phyloP scores from a whole-genome alignment of 1,140 invertebrate genomes.

The Homalodisca vitripennis region DNA sequence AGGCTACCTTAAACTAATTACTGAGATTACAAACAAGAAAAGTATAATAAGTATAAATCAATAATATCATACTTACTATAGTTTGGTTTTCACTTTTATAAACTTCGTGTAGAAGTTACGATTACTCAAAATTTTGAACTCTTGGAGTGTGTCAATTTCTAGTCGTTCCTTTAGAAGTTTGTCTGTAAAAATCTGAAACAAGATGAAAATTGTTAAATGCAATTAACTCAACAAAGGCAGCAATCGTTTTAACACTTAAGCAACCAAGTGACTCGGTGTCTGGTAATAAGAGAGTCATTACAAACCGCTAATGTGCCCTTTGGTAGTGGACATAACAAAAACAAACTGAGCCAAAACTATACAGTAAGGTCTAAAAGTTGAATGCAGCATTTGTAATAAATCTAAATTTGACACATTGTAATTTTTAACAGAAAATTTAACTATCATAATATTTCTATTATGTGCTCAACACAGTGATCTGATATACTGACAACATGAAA shows the following conservation, averaged over 20 bases:
- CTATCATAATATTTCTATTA: too few species aligned
- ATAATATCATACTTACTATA: constrained; percentile 88
- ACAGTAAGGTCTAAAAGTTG: not conserved
- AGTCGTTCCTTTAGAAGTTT: constrained; percentile 87
- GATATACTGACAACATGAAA: too few species aligned
- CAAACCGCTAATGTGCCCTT: too few species aligned
- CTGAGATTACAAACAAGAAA: too few species aligned
- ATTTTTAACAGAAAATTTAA: too few species aligned
- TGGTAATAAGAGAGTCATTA: too few species aligned
- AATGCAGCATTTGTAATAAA: not conserved
- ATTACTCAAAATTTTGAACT: constrained; percentile 88
- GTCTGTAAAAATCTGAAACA: constrained; percentile 71
- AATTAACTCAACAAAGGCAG: not conserved
- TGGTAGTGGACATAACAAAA: too few species aligned
- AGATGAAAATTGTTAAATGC: constrained; percentile 26
- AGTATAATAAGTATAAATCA: too few species aligned
- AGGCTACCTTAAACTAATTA: not conserved
- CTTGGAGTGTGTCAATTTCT: constrained; percentile 91
- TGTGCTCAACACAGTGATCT: too few species aligned
- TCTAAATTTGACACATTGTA: not conserved
- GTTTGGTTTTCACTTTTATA: constrained; percentile 96
- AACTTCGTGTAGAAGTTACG: constrained; percentile 94
- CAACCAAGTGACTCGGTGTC: too few species aligned
- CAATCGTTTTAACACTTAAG: not conserved
- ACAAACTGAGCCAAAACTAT: too few species aligned